Evolutionary conservation across 2,113 vertebrate genomes (phyloP).

Genomic region (Notothenia rossii): DNA sequence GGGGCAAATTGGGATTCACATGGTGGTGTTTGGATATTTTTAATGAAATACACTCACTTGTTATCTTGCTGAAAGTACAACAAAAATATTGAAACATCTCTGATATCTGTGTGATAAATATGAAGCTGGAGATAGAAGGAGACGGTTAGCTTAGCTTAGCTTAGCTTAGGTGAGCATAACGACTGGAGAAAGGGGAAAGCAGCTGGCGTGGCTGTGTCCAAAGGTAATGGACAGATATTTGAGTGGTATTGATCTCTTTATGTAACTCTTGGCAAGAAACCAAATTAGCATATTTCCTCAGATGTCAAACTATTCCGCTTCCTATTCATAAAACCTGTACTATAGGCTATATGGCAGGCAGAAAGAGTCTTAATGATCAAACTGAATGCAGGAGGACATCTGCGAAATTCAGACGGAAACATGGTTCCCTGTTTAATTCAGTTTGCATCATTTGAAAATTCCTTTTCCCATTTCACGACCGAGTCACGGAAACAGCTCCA

Average conservation of each 20-base stretch:
- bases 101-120: not conserved
- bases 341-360: not conserved
- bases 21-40: slow-evolving; percentile 24
- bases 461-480: slow-evolving; percentile 9
- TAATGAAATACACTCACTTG: not conserved
- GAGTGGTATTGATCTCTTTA: not conserved
- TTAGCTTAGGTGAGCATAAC: not conserved
- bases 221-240: not conserved
- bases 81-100: not conserved
- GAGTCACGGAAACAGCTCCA: slow-evolving; percentile 28
- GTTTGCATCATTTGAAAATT: slow-evolving; percentile 3
- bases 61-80: not conserved
- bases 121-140: not conserved
- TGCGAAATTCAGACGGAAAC: not conserved
- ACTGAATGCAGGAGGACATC: not conserved
- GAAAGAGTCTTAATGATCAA: no score
- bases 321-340: not conserved
- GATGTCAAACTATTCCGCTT: not conserved
- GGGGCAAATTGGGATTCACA: not conserved
- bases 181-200: slow-evolving; percentile 6
- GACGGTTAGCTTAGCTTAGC: not conserved
- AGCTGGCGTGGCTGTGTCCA: slow-evolving; percentile 13
- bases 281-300: not conserved
- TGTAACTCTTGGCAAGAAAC: not conserved
- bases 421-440: slow-evolving; percentile 14